phyloP scores from a whole-genome alignment of 1,140 invertebrate genomes.

The Chironomus striatipennis region DNA sequence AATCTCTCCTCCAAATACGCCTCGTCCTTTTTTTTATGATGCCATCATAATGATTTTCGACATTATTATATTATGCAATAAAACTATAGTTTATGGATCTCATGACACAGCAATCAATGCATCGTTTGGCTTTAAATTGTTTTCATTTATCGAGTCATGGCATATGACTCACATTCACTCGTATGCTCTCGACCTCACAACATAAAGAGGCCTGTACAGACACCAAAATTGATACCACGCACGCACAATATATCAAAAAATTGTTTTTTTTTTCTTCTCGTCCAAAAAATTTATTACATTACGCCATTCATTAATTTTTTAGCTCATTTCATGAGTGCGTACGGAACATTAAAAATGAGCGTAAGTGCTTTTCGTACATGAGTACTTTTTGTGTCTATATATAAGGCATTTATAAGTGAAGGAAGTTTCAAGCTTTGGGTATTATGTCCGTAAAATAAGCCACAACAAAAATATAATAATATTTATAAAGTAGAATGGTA shows the following conservation, averaged over 20 bases:
- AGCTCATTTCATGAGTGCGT: neutral
- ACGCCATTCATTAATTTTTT: conserved; percentile 8
- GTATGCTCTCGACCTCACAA: neutral
- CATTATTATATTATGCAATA: conserved; percentile 2
- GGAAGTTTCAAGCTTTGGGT: no score
- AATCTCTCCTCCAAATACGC: neutral
- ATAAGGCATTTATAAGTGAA: no score
- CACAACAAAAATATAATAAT: no score
- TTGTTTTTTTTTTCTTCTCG: no score
- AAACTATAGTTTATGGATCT: neutral
- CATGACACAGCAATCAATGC: conserved; percentile 1
- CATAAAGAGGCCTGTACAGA: neutral
- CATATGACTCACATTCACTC: neutral
- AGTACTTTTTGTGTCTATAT: no score
- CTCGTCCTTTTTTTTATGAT: no score
- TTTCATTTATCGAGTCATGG: neutral
- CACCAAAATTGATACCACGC: neutral
- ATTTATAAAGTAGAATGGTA: no score
- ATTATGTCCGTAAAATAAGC: no score
- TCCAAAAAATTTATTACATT: neutral
- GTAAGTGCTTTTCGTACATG: no score
- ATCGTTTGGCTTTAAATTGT: neutral
- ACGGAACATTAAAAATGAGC: neutral
- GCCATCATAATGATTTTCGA: neutral
- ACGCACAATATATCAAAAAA: neutral